phyloP scores from a whole-genome alignment of 2,888 invertebrate species.

The Campopleginae sp. region DNA sequence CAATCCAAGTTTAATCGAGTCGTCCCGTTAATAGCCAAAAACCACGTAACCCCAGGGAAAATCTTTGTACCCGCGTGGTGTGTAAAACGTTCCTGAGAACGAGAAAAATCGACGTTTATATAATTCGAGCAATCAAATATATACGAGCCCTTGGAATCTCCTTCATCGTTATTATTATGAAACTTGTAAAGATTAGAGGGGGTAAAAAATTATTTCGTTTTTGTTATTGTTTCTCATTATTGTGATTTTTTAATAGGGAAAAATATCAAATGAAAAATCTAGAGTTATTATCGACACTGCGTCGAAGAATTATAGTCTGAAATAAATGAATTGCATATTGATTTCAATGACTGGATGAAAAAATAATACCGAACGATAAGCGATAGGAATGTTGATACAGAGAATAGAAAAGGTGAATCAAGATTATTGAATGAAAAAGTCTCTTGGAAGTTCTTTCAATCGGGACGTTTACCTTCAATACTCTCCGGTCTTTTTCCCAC shows the following conservation, averaged over 20 bases:
- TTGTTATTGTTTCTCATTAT: neutral
- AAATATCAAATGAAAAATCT: neutral
- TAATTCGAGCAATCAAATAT: conserved; percentile 9
- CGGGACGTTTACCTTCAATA: conserved; percentile 24
- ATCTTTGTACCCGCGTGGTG: conserved; percentile 16
- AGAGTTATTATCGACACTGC: neutral
- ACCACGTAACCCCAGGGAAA: conserved; percentile 62
- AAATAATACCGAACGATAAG: conserved; percentile 15
- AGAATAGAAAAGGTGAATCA: conserved; percentile 32
- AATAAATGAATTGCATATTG: neutral
- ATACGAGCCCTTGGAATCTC: neutral
- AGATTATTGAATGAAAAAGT: neutral
- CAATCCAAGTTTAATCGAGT: conserved; percentile 81
- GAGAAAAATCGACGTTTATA: conserved; percentile 24
- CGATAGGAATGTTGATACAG: conserved; percentile 24
- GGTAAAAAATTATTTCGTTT: neutral
- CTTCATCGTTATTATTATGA: neutral
- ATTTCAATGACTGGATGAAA: neutral
- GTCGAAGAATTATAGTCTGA: neutral
- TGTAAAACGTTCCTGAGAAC: conserved; percentile 19
- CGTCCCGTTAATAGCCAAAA: conserved; percentile 75
- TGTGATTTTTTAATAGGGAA: neutral
- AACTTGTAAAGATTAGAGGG: neutral
- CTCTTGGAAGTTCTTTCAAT: conserved; percentile 50
- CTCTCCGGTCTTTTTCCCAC: conserved; percentile 1